Percentiles rank a stretch among this genome's conserved stretches.
Evolutionary conservation across 2,113 vertebrate genomes (phyloP).

Genomic region (Ascaphus truei): DNA sequence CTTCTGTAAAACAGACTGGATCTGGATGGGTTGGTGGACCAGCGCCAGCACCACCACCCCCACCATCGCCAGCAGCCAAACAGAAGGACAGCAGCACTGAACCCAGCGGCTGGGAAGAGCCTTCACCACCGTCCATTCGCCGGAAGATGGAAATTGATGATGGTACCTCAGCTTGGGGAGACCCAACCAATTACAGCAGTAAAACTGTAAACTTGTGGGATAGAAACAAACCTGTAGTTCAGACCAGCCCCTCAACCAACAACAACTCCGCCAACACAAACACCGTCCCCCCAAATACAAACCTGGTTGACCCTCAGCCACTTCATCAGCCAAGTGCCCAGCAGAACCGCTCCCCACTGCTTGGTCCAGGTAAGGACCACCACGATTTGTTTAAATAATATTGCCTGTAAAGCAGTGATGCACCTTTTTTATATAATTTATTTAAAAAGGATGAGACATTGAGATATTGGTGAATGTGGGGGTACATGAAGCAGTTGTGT

Average conservation of each 20-base stretch:
- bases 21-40: conserved; percentile 77
- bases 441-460: too few species aligned
- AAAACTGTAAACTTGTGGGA: conserved; percentile 98
- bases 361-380: conserved; percentile 87
- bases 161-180: conserved; percentile 96
- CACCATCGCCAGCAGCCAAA: conserved; percentile 70
- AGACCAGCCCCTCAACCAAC: conserved; percentile 68
- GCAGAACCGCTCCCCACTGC: conserved; percentile 77
- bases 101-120: conserved; percentile 93
- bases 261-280: conserved; percentile 65
- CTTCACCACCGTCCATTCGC: conserved; percentile 90
- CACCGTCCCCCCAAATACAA: conserved; percentile 62
- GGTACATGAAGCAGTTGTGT: fast-evolving
- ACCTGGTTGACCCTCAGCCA: conserved; percentile 67
- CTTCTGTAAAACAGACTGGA: conserved; percentile 85
- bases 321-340: conserved; percentile 75
- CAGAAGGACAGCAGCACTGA: conserved; percentile 67
- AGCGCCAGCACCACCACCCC: conserved; percentile 52
- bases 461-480: too few species aligned
- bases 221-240: conserved; percentile 84
- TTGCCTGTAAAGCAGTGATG: too few species aligned
- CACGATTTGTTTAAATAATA: too few species aligned
- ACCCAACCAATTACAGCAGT: conserved; percentile 81
- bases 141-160: conserved; percentile 98
- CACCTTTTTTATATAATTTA: too few species aligned